Percentiles rank a stretch among this genome's conserved stretches.
These are phyloP conservation scores for Leptopilina syphax DNA, from an alignment of 2,888 invertebrate genomes.

Conservation along the genomic window DNA sequence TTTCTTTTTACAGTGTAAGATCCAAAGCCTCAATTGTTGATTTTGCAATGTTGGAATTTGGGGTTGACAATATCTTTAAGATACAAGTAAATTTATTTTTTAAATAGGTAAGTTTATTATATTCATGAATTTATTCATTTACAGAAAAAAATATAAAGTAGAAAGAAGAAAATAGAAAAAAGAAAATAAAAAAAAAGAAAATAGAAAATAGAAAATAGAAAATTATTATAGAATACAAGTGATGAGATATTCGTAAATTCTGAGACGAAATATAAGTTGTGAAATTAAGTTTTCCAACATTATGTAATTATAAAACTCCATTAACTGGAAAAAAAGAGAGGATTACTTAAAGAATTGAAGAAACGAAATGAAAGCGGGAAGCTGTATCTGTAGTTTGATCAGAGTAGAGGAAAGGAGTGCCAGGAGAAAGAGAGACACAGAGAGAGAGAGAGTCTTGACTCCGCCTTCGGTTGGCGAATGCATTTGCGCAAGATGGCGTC, in stretches of 20 bases:
- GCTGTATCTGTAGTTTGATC: constrained; percentile 61
- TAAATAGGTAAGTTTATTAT: too few relatives aligned
- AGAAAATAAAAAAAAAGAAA: too few relatives aligned
- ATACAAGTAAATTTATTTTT: too few relatives aligned
- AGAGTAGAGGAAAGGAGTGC: constrained; percentile 49
- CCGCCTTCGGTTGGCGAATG: constrained; percentile 75
- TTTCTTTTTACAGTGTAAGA: too few relatives aligned
- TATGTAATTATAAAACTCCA: neutral
- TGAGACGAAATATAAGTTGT: neutral
- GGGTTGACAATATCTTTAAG: too few relatives aligned
- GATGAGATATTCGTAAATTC: neutral
- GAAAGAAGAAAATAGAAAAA: too few relatives aligned
- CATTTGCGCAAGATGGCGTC: constrained; percentile 77
- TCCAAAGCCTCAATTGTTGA: too few relatives aligned
- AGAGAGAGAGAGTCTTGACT: constrained; percentile 68
- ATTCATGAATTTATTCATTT: too few relatives aligned
- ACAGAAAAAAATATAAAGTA: too few relatives aligned
- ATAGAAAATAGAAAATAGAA: too few relatives aligned
- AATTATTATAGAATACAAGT: too few relatives aligned
- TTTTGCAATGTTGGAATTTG: too few relatives aligned
- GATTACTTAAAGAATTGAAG: constrained; percentile 47
- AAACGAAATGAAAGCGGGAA: constrained; percentile 48
- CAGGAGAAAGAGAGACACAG: constrained; percentile 57
- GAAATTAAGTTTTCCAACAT: neutral
- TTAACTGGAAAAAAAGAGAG: neutral